Conservation (phyloP, 2,888 invertebrate genomes). For the Ypsolopha scabrella region DNA sequence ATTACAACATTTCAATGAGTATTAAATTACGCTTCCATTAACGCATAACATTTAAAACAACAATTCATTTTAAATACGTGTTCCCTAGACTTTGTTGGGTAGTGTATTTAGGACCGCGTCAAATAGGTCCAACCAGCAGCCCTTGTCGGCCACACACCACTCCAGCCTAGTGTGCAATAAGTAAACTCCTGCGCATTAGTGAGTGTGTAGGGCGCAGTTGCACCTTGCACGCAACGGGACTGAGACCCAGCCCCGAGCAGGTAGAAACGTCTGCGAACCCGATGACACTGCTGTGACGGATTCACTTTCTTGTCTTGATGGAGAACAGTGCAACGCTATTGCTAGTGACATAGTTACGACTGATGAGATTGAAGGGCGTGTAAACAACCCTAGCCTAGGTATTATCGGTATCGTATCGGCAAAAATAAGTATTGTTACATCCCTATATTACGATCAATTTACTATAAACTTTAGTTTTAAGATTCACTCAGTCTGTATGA, state of each 20-base stretch:
- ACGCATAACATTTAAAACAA: no score
- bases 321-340: background rate
- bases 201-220: conserved; percentile 28
- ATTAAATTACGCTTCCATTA: no score
- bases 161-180: conserved; percentile 19
- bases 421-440: no score
- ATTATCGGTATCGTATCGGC: no score
- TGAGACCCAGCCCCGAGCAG: conserved; percentile 46
- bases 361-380: no score
- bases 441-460: no score
- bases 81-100: conserved; percentile 7
- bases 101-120: conserved; percentile 6
- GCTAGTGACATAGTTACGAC: no score
- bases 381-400: no score
- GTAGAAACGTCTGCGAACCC: conserved; percentile 34
- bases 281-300: conserved; percentile 48
- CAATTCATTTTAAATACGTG: no score
- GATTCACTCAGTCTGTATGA: no score
- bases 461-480: no score
- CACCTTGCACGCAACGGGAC: conserved; percentile 68
- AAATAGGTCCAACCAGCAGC: background rate
- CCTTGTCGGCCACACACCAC: conserved; percentile 2
- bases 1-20: no score
- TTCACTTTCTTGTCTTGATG: conserved; percentile 10
- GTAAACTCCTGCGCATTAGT: conserved; percentile 15